Evolutionary conservation across 2,113 vertebrate species (phyloP).

Genomic region (Ictalurus punctatus): DNA sequence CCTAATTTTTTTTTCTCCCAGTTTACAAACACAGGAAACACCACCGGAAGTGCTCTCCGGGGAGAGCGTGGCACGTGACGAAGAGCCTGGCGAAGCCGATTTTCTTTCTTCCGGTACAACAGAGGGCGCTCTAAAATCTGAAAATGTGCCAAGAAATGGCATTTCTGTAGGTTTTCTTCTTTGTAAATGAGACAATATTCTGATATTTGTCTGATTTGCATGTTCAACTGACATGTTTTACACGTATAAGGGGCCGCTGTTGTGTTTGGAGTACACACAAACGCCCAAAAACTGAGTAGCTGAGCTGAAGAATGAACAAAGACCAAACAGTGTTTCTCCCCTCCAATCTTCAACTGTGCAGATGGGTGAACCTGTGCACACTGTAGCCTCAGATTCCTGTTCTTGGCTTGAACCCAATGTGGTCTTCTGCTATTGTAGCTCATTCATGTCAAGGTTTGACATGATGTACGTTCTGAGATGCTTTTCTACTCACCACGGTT

Average conservation of each 20-base stretch:
- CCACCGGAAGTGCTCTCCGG: conserved; percentile 74
- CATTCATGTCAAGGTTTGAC: not conserved
- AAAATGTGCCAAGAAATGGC: not conserved
- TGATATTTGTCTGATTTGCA: not conserved
- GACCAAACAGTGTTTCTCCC: not conserved
- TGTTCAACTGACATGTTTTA: not conserved
- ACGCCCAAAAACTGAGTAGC: not conserved
- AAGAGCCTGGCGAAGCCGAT: not conserved
- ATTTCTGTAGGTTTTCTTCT: not conserved
- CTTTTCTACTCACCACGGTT: not conserved
- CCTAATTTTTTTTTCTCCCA: conserved; percentile 70
- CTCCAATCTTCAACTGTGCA: not conserved
- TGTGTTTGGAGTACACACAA: not conserved
- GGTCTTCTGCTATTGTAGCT: not conserved
- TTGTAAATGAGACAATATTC: not conserved
- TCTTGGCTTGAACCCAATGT: not conserved
- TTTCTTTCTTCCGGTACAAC: conserved; percentile 13
- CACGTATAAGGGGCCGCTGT: not conserved
- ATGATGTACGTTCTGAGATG: not conserved
- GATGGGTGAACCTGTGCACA: not conserved
- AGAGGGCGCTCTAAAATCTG: conserved; percentile 19
- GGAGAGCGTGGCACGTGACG: conserved; percentile 62
- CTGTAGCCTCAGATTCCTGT: not conserved
- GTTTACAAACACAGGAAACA: conserved; percentile 85
- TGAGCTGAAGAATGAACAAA: not conserved